phyloP scores from a whole-genome alignment of 2,888 invertebrate species.

The Pyrochroa serraticornis region DNA sequence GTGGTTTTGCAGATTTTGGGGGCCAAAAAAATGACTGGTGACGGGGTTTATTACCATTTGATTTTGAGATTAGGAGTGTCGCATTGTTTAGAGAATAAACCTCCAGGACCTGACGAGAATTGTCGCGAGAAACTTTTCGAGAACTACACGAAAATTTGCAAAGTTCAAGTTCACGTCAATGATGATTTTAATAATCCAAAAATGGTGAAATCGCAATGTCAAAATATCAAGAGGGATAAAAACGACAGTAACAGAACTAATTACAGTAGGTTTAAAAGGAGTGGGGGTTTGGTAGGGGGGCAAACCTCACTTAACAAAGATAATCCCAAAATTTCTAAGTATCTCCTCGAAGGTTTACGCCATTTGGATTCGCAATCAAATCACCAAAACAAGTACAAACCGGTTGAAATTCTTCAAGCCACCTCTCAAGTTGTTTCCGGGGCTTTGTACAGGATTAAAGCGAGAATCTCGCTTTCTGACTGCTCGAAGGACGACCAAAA shows the following conservation, averaged over 20 bases:
- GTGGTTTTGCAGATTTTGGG: conserved; percentile 58
- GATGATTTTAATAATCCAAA: conserved; percentile 56
- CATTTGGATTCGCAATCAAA: conserved; percentile 32
- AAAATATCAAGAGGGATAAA: conserved; percentile 51
- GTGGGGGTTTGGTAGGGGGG: conserved; percentile 9
- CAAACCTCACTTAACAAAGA: conserved; percentile 22
- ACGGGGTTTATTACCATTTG: conserved; percentile 57
- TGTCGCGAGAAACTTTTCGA: conserved; percentile 50
- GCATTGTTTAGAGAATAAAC: conserved; percentile 52
- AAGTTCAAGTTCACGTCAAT: conserved; percentile 58
- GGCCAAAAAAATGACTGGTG: conserved; percentile 52
- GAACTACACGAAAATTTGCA: conserved; percentile 60
- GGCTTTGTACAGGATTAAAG: conserved; percentile 33
- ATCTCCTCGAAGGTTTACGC: conserved; percentile 27
- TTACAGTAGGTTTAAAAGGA: conserved; percentile 36
- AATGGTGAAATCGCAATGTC: conserved; percentile 62
- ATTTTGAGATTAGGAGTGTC: conserved; percentile 57
- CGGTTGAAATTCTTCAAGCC: conserved; percentile 34
- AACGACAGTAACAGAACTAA: conserved; percentile 42
- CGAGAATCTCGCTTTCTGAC: conserved; percentile 31
- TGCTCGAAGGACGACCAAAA: conserved; percentile 31
- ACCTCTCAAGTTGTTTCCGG: conserved; percentile 41
- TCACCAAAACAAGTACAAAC: conserved; percentile 33
- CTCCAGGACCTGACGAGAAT: conserved; percentile 29
- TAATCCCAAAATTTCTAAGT: conserved; percentile 30